Evolutionary conservation across 2,888 invertebrate genomes (phyloP).

Genomic region (Orthosia incerta): DNA sequence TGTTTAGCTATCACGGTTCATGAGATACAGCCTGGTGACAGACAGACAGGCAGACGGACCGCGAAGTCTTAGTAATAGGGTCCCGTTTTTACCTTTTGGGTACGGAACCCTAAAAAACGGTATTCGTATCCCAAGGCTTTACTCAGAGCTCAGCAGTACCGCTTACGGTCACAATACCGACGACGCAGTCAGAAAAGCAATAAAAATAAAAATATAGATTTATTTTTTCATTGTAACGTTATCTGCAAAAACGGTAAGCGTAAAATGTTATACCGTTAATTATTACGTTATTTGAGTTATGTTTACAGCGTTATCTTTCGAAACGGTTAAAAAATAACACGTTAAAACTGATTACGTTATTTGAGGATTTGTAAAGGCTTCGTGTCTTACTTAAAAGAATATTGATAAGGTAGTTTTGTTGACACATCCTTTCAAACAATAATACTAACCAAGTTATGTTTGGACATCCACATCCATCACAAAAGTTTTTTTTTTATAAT

Average conservation of each 20-base stretch:
- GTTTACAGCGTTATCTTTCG: slow-evolving; percentile 16
- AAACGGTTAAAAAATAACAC: slow-evolving; percentile 22
- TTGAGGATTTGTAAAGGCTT: neutral
- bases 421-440: neutral
- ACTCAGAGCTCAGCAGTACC: too few species aligned
- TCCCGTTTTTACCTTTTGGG: too few species aligned
- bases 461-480: too few species aligned
- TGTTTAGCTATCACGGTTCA: too few species aligned
- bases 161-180: too few species aligned
- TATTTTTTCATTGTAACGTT: slow-evolving; percentile 4
- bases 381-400: neutral
- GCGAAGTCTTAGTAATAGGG: too few species aligned
- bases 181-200: neutral
- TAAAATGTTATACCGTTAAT: slow-evolving; percentile 9
- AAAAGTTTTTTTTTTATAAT: too few species aligned
- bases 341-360: slow-evolving; percentile 22
- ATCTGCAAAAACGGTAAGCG: neutral
- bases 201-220: neutral
- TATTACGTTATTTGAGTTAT: slow-evolving; percentile 26
- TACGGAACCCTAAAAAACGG: too few species aligned
- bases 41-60: too few species aligned
- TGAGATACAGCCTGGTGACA: too few species aligned
- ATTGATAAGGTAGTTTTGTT: slow-evolving; percentile 13
- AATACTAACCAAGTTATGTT: too few species aligned
- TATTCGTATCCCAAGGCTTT: too few species aligned